phyloP scores from a whole-genome alignment of 2,888 invertebrate genomes.

The Cryptosula pallasiana region DNA sequence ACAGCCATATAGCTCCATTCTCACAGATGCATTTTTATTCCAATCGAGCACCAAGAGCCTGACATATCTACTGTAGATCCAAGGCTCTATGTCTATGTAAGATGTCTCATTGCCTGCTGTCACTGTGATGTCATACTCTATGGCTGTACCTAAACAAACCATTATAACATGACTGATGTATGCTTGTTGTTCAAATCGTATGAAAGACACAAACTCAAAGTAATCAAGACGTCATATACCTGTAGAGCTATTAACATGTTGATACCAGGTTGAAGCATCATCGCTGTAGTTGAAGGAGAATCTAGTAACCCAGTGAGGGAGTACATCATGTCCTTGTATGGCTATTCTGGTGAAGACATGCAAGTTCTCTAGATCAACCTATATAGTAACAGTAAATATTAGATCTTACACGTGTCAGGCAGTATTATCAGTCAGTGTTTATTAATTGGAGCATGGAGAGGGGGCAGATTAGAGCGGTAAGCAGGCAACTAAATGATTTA shows the following conservation, averaged over 20 bases:
- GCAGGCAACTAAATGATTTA: too few species aligned
- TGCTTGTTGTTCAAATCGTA: too few species aligned
- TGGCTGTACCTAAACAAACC: too few species aligned
- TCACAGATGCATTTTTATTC: constrained; percentile 33
- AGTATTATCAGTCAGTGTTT: too few species aligned
- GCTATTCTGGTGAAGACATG: constrained; percentile 35
- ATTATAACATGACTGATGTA: too few species aligned
- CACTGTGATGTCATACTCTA: too few species aligned
- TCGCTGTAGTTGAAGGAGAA: constrained; percentile 33
- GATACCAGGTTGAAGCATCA: constrained; percentile 25
- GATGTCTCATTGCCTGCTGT: not conserved
- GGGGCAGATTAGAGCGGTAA: too few species aligned
- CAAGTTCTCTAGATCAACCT: constrained; percentile 33
- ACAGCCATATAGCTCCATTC: constrained; percentile 38
- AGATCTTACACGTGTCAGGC: too few species aligned
- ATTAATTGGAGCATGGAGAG: too few species aligned
- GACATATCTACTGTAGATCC: constrained; percentile 3
- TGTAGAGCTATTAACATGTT: constrained; percentile 19
- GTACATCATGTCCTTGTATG: constrained; percentile 38
- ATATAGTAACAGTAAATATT: not conserved
- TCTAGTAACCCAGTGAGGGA: constrained; percentile 35
- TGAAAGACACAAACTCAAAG: too few species aligned
- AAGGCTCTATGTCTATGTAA: not conserved
- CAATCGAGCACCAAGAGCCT: constrained; percentile 28
- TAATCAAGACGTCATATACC: too few species aligned